Base-by-base conservation (phyloP, 2,113 vertebrate genomes). In the Guaruba guarouba region DNA sequence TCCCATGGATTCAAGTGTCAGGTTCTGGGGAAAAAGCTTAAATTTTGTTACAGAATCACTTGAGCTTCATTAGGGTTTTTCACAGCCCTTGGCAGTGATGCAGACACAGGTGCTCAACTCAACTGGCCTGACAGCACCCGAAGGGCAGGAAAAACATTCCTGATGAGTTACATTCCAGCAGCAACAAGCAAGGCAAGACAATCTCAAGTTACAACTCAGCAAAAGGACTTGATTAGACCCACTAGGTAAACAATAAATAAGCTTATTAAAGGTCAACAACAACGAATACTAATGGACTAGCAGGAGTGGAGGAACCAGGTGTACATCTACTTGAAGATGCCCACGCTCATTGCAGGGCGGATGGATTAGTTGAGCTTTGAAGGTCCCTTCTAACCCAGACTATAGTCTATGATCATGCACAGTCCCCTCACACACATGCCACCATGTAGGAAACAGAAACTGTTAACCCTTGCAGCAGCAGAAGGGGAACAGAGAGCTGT, bases 231-330 rank as follows among this genome's bases (percentile, higher is more conserved):
- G 8, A 66, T 66, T 17, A 76, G 57, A 88, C 41, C 55, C 73
- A 27, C 44, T 25, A 62, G n/a, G 35, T 75, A 69, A 92, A 93
- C 28, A 92, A 95, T 87, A 91, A 93, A 88, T 78, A 93, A 88
- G n/a, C 52, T 86, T 67, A 61, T 64, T 61, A 82, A 92, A 92
- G 67, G 44, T 35, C 29, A 85, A 78, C 18, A 27, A 80, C 57
- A 82, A 86, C 3, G 59, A 68, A 54, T 10, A 29, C 39, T n/a
- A 62, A 67, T 2, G 2, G 48, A 19, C 57, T 48, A 71, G 73
- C 29, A 54, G 62, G 76, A 88, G 76, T 43, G 61, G 48, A 92
- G 20, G 9, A 63, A 11, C 2, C 3, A 91, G 78, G 49, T 41
- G 57, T n/a, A 24, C 9, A 17, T n/a, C 57, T 59, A 59, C 33